Evolutionary conservation across 2,888 invertebrate species (phyloP).

Genomic region (Petrophora chlorosata): DNA sequence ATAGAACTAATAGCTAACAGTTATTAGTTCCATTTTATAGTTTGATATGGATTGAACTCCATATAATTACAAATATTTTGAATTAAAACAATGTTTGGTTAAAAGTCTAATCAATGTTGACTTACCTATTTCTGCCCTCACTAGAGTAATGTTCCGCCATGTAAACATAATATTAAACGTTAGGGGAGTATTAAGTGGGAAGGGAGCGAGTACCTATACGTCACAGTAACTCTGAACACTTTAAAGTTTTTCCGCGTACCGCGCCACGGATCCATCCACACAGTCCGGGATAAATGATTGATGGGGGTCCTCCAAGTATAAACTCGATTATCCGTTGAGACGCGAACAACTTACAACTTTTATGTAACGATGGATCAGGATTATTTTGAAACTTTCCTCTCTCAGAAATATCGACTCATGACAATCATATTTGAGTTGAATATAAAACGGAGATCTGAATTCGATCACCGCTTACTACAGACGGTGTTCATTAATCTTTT

Average conservation of each 20-base stretch:
- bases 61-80: too few species aligned
- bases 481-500: too few species aligned
- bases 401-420: constrained; percentile 75
- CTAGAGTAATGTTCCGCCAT: constrained; percentile 17
- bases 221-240: constrained; percentile 72
- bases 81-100: too few species aligned
- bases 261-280: constrained; percentile 57
- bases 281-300: constrained; percentile 80
- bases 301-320: constrained; percentile 81
- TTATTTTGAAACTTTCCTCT: constrained; percentile 74
- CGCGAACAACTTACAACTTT: constrained; percentile 83
- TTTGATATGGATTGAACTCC: too few species aligned
- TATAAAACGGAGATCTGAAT: constrained; percentile 46
- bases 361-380: constrained; percentile 83
- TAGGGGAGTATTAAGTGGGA: constrained; percentile 42
- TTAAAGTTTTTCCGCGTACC: constrained; percentile 78
- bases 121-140: neutral
- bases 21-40: too few species aligned
- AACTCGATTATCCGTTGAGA: constrained; percentile 83
- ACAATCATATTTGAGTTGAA: constrained; percentile 79
- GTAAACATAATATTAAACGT: constrained; percentile 20
- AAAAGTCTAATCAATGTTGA: neutral
- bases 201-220: constrained; percentile 54
- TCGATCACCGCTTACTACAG: neutral
- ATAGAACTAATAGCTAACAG: too few species aligned